Evolutionary conservation across 64 coral and sea anemone species (phyloP), one percentile per base, ranked within the genome.

Genomic region (Montipora capricornis): DNA sequence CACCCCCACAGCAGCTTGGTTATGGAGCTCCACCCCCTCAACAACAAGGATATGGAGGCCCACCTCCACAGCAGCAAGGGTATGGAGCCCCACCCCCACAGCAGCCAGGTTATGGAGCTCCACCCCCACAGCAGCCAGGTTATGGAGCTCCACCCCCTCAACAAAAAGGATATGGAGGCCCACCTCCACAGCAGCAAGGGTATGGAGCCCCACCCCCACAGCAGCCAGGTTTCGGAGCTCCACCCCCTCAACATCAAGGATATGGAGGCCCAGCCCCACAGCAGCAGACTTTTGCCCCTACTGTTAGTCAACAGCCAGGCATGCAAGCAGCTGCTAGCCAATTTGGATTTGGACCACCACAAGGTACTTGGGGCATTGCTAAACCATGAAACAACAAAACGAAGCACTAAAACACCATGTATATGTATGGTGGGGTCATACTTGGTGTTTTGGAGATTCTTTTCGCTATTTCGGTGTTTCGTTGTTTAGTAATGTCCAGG

Each of bases 11-110:
- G 20, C 83, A 88, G 17, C 81, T 61, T 46, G 80, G 80, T 7
- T 90, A 95, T 79, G 82, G 49, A 19, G 1, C 61, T 64, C 60
- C 29, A 75, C 77, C 88, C n/a, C 93, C 53, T 8, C 93, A 90
- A 37, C 91, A 79, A 24, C 92, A 88, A 81, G 76, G 45, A 29
- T 69, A 48, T 15, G 51, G 60, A 64, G 9, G 9, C 13, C 60
- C 29, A 75, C 77, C 88, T 12, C 93, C 53, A 7, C 93, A 90
- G 49, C 87, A 89, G 73, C 16, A 24, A 47, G 75, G 74, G 3
- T 93, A 93, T 75, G 49, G 17, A 44, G 3, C 76, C 77, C 60
- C 60, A 64, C 60, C 60, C 73, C 77, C 64, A 51, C 87, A 90
- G 53, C 93, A 94, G 44, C 87, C 6, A 67, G 78, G 78, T 8